Evolutionary conservation across 2,797 vertebrate species (phyloP), one percentile per base, ranked within the genome.

Genomic region (Pseudocheirus occidentalis): DNA sequence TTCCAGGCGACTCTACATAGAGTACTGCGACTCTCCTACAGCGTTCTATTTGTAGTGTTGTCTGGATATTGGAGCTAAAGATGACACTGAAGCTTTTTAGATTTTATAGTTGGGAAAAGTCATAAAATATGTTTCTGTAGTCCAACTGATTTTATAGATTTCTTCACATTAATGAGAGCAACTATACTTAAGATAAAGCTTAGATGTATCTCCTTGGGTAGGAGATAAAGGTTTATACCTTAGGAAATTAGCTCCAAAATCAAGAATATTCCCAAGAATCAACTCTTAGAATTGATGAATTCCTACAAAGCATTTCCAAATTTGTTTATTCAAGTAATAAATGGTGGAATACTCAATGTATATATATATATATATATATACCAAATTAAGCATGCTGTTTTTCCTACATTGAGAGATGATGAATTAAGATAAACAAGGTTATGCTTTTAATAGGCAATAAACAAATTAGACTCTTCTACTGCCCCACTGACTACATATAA

Each of bases 111-210:
- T 62, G 53, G 94, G 52, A 56, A 55, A 73, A 96, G 91, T 94
- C 96, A 93, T 81, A 95, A 94, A 94, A 96, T 92, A 81, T 94
- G 96, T 96, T 96, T 97, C 97, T 96, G 97, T 28, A 90, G 95
- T 96, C 97, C 97, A 96, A 98, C 98, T 97, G 97, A 97, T 98
- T 96, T 90, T 96, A 66, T 46, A 94, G 95, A 97, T 95, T 90
- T 94, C 92, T 95, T 98, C 97, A 96, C 96, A 91, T 97, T 98
- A 96, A 97, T 97, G 91, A 92, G 94, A 98, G 98, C 95, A 96
- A 96, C 95, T 96, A 98, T 97, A 95, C 96, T 97, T 97, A 81
- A 81, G 73, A 81, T 81, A 40, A 81, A 81, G 21, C 40, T 27
- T 3, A 81, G 40, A 81, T 46, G 40, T 46, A 24, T 81, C n/a